Evolutionary conservation across 2,888 invertebrate species (phyloP).

Genomic region (Palloptera scutellata): DNA sequence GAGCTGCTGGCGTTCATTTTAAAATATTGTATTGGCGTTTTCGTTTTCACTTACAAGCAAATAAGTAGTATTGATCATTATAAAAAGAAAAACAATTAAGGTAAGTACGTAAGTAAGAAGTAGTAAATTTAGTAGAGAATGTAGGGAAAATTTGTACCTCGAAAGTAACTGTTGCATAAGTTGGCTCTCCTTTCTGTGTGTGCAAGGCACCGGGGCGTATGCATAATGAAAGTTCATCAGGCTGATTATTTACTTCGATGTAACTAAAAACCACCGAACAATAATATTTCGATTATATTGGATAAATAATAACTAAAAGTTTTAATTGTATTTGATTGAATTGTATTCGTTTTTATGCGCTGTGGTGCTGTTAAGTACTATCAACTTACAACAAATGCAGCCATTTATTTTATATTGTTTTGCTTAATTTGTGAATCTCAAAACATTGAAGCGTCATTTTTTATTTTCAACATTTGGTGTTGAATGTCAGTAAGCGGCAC

Average conservation of each 20-base stretch:
- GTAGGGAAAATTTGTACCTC: slow-evolving; percentile 62
- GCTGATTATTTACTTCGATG: slow-evolving; percentile 73
- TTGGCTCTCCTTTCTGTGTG: slow-evolving; percentile 72
- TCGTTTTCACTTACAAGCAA: no score
- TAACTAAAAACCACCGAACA: slow-evolving; percentile 67
- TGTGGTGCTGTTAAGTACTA: slow-evolving; percentile 25
- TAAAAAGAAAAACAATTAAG: no score
- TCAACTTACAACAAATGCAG: slow-evolving; percentile 10
- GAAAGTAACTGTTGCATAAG: slow-evolving; percentile 72
- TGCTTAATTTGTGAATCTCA: slow-evolving; percentile 21
- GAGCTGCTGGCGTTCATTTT: no score
- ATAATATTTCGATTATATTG: slow-evolving; percentile 30
- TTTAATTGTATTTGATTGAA: slow-evolving; percentile 26
- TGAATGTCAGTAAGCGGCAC: slow-evolving; percentile 25
- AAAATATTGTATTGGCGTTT: no score
- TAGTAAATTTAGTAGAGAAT: no score
- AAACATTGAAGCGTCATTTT: not conserved
- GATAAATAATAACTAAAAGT: slow-evolving; percentile 27
- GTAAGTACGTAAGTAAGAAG: no score
- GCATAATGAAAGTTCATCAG: slow-evolving; percentile 76
- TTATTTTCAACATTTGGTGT: no score
- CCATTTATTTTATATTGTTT: slow-evolving; percentile 28
- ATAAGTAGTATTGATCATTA: no score
- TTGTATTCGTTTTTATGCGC: slow-evolving; percentile 24
- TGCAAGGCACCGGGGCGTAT: slow-evolving; percentile 73